Evolutionary conservation across 2,113 vertebrate genomes (phyloP), one percentile per base, ranked within the genome.

Genomic region (Clarias gariepinus): DNA sequence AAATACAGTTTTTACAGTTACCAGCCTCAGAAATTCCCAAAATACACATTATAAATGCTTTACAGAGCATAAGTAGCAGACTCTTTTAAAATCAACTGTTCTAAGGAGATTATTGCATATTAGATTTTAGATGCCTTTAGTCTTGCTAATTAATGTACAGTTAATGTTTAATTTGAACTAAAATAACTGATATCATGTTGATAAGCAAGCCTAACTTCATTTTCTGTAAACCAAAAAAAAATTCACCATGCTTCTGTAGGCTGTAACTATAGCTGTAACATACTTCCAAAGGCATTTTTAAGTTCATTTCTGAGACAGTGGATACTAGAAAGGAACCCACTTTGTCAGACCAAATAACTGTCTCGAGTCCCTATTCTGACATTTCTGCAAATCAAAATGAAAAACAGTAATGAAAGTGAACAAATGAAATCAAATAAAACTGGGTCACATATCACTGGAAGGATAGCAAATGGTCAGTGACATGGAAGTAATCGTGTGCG

Each of bases 361-460:
- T 93, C 91, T 89, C 55, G 76, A 90, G 81, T 90, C 83, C 86
- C 89, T 86, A 53, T 87, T 41, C 61, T 86, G 92, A 91, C 91
- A 89, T 93, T 93, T 88, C 90, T 88, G 90, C 87, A 91, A 94
- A 94, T 95, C 94, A 94, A 88, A 92, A 91, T 84, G 89, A 93
- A 92, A 89, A 95, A 92, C 89, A 66, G 93, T 94, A 94, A 95
- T 93, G 94, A 92, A 89, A 95, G 92, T 91, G 93, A 95, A 95
- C 94, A 95, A 95, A 95, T 93, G 91, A 94, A 95, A 94, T 95
- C 90, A 94, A 95, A 95, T 94, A 93, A 94, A 96, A 95, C 92
- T 92, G 94, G 95, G 95, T 95, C 95, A 95, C 92, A 94, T 94
- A 94, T 96, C 95, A 96, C 94, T 95, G 92, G 93, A 94, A 96